Evolutionary conservation across 30 jellyfish, hydroid and myxozoan species (phyloP).

Genomic region (Mastigias papua): DNA sequence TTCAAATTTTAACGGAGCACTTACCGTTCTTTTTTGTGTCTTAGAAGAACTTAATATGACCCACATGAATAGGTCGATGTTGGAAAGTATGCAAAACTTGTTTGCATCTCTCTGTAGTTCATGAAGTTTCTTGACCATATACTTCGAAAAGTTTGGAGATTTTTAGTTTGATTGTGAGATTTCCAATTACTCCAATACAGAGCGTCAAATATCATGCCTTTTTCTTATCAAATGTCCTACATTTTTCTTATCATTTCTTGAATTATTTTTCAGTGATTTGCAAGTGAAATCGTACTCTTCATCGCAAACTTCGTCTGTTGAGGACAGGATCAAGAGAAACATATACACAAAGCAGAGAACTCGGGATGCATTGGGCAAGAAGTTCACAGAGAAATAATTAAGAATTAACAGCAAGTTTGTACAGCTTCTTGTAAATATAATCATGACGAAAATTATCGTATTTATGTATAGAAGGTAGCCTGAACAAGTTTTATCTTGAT

Average conservation of each 20-base stretch:
- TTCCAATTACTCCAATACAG: too few relatives aligned
- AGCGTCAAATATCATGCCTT: too few relatives aligned
- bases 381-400: slow-evolving; percentile 75
- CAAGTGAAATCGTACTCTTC: slow-evolving; percentile 84
- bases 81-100: not conserved
- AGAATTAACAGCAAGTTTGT: not conserved
- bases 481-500: too few relatives aligned
- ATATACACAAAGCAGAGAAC: slow-evolving; percentile 94
- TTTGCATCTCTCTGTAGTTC: not conserved
- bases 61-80: too few relatives aligned
- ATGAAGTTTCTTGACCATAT: not conserved
- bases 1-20: too few relatives aligned
- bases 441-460: too few relatives aligned
- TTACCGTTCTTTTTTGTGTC: too few relatives aligned
- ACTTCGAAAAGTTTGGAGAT: not conserved
- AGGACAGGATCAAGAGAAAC: slow-evolving; percentile 89
- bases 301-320: slow-evolving; percentile 76
- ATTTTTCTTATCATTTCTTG: not conserved
- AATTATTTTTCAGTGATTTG: slow-evolving; percentile 64
- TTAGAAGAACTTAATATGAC: too few relatives aligned
- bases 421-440: not conserved
- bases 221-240: too few relatives aligned
- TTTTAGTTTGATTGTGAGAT: too few relatives aligned
- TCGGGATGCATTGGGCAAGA: slow-evolving; percentile 84
- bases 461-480: too few relatives aligned